Conservation (phyloP, 2,888 invertebrate species). For the Epistrophe eligans region DNA sequence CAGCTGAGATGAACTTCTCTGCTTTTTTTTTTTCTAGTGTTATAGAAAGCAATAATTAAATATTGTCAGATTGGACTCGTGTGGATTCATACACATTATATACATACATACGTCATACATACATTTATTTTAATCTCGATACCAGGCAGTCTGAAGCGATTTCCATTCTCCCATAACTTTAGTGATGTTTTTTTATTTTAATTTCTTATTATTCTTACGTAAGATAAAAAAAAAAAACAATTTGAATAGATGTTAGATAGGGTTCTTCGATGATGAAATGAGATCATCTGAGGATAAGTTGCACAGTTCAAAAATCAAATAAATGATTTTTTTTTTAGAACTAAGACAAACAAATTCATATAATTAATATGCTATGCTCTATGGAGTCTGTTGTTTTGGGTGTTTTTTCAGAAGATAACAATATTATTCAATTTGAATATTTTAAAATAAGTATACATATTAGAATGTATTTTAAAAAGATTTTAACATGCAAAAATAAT, state of each 20-base stretch:
- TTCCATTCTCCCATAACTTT: slow-evolving; percentile 15
- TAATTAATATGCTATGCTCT: background rate
- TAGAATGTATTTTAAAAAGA: background rate
- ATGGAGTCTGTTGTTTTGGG: background rate
- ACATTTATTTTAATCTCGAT: slow-evolving; percentile 6
- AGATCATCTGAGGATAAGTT: slow-evolving; percentile 25
- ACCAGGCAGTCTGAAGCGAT: slow-evolving; percentile 25
- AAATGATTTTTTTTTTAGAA: background rate
- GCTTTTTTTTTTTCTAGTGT: background rate
- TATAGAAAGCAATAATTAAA: slow-evolving; percentile 1
- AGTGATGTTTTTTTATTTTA: background rate
- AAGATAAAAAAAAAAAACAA: background rate
- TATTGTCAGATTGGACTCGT: slow-evolving; percentile 7
- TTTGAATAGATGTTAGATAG: slow-evolving; percentile 3
- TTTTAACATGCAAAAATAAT: too few species aligned
- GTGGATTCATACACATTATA: background rate
- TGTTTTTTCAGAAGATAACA: background rate
- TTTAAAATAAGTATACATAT: too few species aligned
- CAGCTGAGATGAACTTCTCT: slow-evolving; percentile 11
- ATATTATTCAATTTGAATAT: background rate
- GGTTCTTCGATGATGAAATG: slow-evolving; percentile 21
- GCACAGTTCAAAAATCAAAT: background rate
- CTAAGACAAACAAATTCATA: background rate
- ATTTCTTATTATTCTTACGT: slow-evolving; percentile 11
- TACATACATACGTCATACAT: background rate